Conservation (phyloP, 2,113 vertebrate genomes). For the Rhipidura dahli region DNA sequence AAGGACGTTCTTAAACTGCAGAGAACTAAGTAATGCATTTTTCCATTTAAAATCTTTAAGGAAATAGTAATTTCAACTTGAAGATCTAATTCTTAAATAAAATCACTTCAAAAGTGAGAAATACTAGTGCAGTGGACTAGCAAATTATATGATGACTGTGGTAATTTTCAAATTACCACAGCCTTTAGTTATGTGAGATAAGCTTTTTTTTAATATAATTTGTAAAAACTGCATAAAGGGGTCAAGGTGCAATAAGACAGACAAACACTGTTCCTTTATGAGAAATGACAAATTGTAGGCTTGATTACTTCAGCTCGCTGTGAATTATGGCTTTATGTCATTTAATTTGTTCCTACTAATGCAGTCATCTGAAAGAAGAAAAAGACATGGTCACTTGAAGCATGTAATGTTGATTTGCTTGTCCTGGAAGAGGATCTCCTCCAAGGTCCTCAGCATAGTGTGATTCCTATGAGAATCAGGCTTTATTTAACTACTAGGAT, state of each 20-base stretch:
- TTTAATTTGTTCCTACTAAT: background rate
- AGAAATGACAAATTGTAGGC: background rate
- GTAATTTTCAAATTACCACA: background rate
- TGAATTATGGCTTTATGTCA: background rate
- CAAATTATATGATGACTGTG: background rate
- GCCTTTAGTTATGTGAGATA: background rate
- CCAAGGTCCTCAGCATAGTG: rapidly evolving
- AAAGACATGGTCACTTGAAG: background rate
- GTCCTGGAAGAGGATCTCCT: background rate
- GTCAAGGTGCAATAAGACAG: background rate
- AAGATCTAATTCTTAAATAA: background rate
- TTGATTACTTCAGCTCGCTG: background rate
- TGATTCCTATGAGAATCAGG: background rate
- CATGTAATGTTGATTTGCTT: background rate
- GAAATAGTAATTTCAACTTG: background rate
- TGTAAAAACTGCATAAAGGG: background rate
- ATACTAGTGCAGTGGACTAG: background rate
- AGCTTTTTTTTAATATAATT: background rate
- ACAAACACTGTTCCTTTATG: background rate
- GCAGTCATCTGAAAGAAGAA: background rate
- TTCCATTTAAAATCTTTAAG: background rate
- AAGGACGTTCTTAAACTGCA: background rate
- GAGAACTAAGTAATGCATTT: background rate
- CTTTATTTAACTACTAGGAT: background rate
- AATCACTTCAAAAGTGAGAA: background rate